phyloP scores from a whole-genome alignment of 2,888 invertebrate species.

The Eurois occulta region DNA sequence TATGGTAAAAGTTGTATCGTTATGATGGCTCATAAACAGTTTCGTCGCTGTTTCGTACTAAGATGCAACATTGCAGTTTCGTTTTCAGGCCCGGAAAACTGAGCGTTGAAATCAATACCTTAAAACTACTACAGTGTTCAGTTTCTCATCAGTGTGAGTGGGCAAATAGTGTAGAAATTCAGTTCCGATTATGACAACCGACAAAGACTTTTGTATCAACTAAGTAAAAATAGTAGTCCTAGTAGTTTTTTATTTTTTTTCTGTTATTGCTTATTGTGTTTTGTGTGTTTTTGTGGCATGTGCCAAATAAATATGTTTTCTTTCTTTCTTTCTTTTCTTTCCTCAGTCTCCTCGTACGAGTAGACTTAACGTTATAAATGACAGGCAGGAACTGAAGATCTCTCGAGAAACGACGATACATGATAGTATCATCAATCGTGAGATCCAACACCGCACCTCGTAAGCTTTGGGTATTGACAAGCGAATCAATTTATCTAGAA shows the following conservation, averaged over 20 bases:
- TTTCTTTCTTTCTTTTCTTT: too few relatives aligned
- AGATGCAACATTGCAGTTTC: neutral
- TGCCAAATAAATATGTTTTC: too few relatives aligned
- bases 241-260: too few relatives aligned
- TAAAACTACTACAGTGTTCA: neutral
- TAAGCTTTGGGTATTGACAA: slow-evolving; percentile 15
- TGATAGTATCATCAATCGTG: slow-evolving; percentile 34
- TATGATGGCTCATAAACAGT: neutral
- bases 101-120: slow-evolving; percentile 15
- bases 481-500: slow-evolving; percentile 32
- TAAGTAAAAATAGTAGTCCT: neutral
- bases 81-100: neutral
- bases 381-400: neutral
- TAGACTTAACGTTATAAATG: slow-evolving; percentile 7
- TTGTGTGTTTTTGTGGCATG: too few relatives aligned
- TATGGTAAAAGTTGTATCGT: neutral
- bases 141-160: neutral
- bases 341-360: neutral
- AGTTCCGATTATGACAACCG: neutral
- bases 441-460: slow-evolving; percentile 19
- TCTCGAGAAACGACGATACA: slow-evolving; percentile 4
- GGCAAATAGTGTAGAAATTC: neutral
- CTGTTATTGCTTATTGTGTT: too few relatives aligned
- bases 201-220: neutral
- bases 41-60: slow-evolving; percentile 5